Base-by-base conservation (phyloP, 23 tunicate genomes). In the Aplidium turbinatum region DNA sequence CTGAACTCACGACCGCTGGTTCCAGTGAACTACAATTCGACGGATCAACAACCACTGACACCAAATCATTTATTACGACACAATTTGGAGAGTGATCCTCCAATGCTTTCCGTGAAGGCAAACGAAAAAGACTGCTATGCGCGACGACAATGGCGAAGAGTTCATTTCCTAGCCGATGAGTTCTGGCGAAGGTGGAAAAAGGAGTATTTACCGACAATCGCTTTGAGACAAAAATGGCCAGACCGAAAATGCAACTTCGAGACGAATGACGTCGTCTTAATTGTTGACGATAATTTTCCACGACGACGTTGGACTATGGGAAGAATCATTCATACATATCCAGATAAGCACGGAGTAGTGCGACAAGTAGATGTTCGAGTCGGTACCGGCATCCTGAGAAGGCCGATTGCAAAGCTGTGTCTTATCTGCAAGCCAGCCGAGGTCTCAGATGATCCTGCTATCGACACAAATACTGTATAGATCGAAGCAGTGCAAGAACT, bases 341-440 rank as follows among this genome's bases (percentile, higher is more conserved):
- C 70, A 29, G 70, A 63, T 47, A 33, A 13, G 1, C 70, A 63
- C 47, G 70, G 70, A 23, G 70, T 63, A 34, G 70, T 63, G n/a
- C 46, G 70, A 46, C 66, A 63, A 33, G 70, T 63, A 4, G 47
- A 63, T 1, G 47, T 63, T 2, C 35, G 35, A 63, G 35, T 47
- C 30, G 29, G 35, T 4, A 3, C 47, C 3, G 47, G 47, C 21
- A 1, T 47, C 70, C 2, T 9, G 2, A 58, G 4, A 7, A 33
- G 66, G 66, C 66, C 66, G 34, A 58, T 58, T 29, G 34, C 34
- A 58, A 58, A n/a, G 27, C 30, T 58, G 4, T 58, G 66, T 34
- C 33, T 58, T 20, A 25, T 58, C 66, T 58, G 66, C 66, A 21
- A 29, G 34, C n/a, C n/a, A n/a, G n/a, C n/a, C n/a, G n/a, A n/a